Evolutionary conservation across 1,140 invertebrate genomes (phyloP).

Genomic region (Aphelinus atriplicis): DNA sequence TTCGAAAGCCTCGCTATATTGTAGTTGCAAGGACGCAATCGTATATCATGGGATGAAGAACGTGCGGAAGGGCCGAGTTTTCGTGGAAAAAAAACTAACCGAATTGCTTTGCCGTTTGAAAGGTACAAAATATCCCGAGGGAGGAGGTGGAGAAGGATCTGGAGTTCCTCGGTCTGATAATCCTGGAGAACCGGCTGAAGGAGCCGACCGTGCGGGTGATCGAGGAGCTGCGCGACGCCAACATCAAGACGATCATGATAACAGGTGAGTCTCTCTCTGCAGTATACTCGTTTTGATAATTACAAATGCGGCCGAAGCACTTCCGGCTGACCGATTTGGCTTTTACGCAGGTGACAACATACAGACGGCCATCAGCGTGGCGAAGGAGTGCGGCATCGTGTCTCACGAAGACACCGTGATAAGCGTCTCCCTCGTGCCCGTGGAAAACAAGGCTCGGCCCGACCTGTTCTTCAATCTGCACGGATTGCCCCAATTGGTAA

Average conservation of each 20-base stretch:
- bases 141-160: conserved; percentile 84
- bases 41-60: too few species aligned
- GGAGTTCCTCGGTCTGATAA: conserved; percentile 86
- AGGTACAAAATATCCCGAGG: conserved; percentile 76
- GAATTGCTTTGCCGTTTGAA: too few species aligned
- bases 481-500: conserved; percentile 41
- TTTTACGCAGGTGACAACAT: conserved; percentile 87
- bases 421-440: conserved; percentile 67
- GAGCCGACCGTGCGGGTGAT: conserved; percentile 85
- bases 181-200: conserved; percentile 94
- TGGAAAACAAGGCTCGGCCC: conserved; percentile 45
- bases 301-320: neutral
- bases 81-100: too few species aligned
- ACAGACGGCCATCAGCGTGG: conserved; percentile 94
- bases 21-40: too few species aligned
- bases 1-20: too few species aligned
- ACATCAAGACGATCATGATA: conserved; percentile 95
- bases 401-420: conserved; percentile 76
- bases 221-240: conserved; percentile 78
- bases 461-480: conserved; percentile 59
- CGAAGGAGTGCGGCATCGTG: conserved; percentile 93
- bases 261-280: conserved; percentile 74
- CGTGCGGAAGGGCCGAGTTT: too few species aligned
- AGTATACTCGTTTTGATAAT: neutral
- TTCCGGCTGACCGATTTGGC: neutral